A percentile compares a stretch with the other conserved stretches of the same genome.
Evolutionary conservation across 2,113 vertebrate genomes (phyloP).

Genomic region (Pyrgilauda ruficollis): DNA sequence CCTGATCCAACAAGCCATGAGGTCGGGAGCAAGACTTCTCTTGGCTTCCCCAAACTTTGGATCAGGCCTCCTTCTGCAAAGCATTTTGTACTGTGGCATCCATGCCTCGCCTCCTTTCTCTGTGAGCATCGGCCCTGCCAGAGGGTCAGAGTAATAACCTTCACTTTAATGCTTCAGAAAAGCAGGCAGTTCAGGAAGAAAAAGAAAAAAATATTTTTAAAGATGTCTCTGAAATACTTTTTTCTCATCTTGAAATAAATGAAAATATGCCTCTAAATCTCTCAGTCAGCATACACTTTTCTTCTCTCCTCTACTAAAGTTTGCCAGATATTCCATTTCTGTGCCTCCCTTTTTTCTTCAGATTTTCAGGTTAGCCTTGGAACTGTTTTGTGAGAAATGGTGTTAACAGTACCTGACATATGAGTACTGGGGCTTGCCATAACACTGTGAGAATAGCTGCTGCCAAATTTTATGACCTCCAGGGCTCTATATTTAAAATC

Average conservation of each 20-base stretch:
- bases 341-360: background rate
- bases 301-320: background rate
- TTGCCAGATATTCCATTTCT: background rate
- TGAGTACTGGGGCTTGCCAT: background rate
- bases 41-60: background rate
- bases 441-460: background rate
- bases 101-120: background rate
- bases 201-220: background rate
- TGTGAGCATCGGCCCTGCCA: background rate
- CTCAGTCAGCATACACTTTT: background rate
- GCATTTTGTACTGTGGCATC: background rate
- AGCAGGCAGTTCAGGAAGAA: background rate
- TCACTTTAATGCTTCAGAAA: background rate
- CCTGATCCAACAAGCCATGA: background rate
- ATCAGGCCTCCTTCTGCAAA: background rate
- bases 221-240: background rate
- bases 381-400: background rate
- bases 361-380: background rate
- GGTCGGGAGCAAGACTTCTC: background rate
- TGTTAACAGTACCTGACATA: background rate
- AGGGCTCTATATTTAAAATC: background rate
- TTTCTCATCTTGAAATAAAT: background rate
- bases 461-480: background rate
- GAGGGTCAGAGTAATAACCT: background rate
- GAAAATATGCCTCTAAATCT: background rate